Evolutionary conservation across 35 echinoderm and acorn worm genomes (phyloP).

Genomic region (Apostichopus japonicus): DNA sequence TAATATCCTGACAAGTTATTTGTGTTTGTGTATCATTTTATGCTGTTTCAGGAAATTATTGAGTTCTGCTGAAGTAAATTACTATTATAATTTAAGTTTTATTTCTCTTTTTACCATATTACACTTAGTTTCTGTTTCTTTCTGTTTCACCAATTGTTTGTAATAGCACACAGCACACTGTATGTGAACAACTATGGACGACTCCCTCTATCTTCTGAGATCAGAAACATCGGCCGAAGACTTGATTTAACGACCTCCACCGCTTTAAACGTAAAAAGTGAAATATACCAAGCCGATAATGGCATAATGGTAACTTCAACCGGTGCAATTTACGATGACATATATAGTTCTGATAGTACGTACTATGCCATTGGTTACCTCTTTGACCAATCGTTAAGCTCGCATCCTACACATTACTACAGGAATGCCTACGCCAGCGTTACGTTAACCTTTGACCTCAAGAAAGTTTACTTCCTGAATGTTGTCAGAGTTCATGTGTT

Average conservation of each 20-base stretch:
- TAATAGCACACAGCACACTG: conserved; percentile 58
- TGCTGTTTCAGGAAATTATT: no score
- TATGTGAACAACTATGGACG: conserved; percentile 73
- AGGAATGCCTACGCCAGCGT: background rate
- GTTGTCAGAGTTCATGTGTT: conserved; percentile 71
- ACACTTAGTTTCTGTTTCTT: no score
- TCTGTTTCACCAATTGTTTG: background rate
- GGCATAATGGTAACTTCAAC: conserved; percentile 66
- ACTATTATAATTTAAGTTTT: no score
- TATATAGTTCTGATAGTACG: background rate
- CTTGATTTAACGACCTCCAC: conserved; percentile 57
- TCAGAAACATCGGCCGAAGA: conserved; percentile 74
- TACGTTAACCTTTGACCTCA: conserved; percentile 65
- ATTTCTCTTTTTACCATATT: no score
- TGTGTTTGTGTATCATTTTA: no score
- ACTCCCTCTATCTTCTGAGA: conserved; percentile 62
- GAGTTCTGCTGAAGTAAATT: no score
- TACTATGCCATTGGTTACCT: conserved; percentile 68
- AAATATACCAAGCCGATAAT: conserved; percentile 51
- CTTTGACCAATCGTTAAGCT: conserved; percentile 80
- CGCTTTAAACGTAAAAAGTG: conserved; percentile 26
- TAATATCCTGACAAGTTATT: no score
- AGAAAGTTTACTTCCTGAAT: conserved; percentile 71
- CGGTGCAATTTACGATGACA: background rate
- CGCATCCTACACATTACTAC: conserved; percentile 41